Conservation (phyloP, 2,113 vertebrate species). For the Sylvicapra grimmia region DNA sequence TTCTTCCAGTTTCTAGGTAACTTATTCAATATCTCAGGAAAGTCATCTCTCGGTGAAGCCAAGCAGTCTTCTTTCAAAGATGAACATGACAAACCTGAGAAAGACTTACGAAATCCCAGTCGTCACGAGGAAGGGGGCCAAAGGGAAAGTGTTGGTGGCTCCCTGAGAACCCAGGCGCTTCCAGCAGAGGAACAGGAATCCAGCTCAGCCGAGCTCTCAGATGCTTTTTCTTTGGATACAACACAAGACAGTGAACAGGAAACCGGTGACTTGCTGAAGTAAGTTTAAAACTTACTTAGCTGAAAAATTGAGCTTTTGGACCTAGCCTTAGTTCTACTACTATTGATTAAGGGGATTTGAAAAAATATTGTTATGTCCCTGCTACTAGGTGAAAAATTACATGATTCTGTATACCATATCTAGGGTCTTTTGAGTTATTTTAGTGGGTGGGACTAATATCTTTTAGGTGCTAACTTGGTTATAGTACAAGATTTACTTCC, state of each 20-base stretch:
- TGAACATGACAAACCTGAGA: conserved; percentile 68
- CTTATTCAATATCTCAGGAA: conserved; percentile 82
- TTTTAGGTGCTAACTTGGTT: not conserved
- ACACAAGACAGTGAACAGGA: conserved; percentile 62
- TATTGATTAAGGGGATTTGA: not conserved
- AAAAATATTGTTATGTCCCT: not conserved
- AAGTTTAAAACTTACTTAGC: conserved; percentile 64
- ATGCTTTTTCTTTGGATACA: conserved; percentile 48
- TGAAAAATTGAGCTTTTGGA: not conserved
- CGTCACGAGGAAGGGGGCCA: not conserved
- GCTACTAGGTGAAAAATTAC: not conserved
- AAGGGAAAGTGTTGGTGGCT: conserved; percentile 42
- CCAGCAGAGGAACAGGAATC: conserved; percentile 35
- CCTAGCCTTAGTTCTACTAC: not conserved
- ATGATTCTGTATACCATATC: not conserved
- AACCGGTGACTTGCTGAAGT: conserved; percentile 65
- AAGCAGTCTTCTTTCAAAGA: conserved; percentile 70
- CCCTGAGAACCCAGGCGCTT: not conserved
- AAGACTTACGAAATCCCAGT: conserved; percentile 50
- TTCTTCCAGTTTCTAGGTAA: conserved; percentile 84
- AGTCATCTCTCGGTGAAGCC: conserved; percentile 73
- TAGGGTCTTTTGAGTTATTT: not conserved
- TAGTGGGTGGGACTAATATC: not conserved
- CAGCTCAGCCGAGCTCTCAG: conserved; percentile 38
- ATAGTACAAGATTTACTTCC: not conserved